Base-by-base conservation (phyloP, 2,113 vertebrate species). In the Malaclemys terrapin region DNA sequence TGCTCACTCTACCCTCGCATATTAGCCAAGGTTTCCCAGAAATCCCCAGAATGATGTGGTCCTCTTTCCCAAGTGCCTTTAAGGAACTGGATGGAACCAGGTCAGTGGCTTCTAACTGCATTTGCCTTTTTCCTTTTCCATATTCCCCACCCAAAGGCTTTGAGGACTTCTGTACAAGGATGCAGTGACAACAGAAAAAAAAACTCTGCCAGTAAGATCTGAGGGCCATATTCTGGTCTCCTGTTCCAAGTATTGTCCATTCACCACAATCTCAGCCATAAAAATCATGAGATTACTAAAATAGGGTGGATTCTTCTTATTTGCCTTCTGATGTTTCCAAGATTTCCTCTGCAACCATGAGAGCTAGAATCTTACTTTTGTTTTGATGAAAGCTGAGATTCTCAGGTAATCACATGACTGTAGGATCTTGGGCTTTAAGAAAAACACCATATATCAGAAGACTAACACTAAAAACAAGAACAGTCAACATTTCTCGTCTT, bases 391-490 rank as follows among this genome's bases (percentile, higher is more conserved):
- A 95, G 2, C 10, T 84, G 4, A 53, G 79, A 52, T 52, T 94
- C 27, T 90, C 38, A 75, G 53, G 3, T 16, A 57, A 20, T 85
- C 1, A 4, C 20, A 6, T 45, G 93, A 88, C 16, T 76, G 42
- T 11, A 42, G 75, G 75, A 45, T 6, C 75, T 78, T 47, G 75
- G 5, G 25, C 25, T 85, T 80, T 83, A 53, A 76, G 27, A 89
- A 29, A 95, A 87, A 87, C 53, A 79, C 3, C 24, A 91, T 80
- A 54, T 90, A 2, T 90, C 87, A 84, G 12, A 22, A 90, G 57
- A 3, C 5, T 90, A 62, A 2, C 6, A 92, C 57, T 81, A 90
- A 87, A 91, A 2, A 57, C 2, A 9, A 54, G 89, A 94, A 47
- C 4, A 19, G 62, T 85, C 78, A 0, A 89, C 80, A 93, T 47